A percentile compares a stretch with the other conserved stretches of the same genome.
Conservation (phyloP, 2,888 invertebrate species). For the Agrotis segetum region DNA sequence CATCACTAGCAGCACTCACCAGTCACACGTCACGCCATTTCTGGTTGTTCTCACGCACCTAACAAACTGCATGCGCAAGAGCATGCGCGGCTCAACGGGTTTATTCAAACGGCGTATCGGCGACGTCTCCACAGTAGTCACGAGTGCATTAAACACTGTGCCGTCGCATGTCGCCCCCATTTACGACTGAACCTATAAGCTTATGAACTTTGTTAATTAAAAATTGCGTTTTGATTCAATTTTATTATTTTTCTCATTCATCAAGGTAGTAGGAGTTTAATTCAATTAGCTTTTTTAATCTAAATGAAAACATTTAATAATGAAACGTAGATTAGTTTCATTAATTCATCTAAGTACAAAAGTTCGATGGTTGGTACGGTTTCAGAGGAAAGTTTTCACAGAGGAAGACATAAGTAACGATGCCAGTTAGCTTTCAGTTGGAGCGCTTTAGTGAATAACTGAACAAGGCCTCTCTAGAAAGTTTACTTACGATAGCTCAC, state of each 20-base stretch:
- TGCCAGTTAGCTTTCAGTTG: constrained; percentile 26
- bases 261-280: constrained; percentile 4
- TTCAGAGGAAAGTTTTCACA: constrained; percentile 28
- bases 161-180: constrained; percentile 57
- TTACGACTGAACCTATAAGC: constrained; percentile 41
- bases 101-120: constrained; percentile 62
- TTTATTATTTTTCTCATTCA: constrained; percentile 11
- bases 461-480: constrained; percentile 34
- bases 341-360: constrained; percentile 21
- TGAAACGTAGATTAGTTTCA: constrained; percentile 14
- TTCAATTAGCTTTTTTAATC: constrained; percentile 2
- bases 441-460: constrained; percentile 33
- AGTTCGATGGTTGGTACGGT: constrained; percentile 20
- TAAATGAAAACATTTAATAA: constrained; percentile 2
- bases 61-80: constrained; percentile 59
- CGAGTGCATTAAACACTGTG: constrained; percentile 62
- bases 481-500: constrained; percentile 30
- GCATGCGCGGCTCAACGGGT: constrained; percentile 52
- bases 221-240: constrained; percentile 43
- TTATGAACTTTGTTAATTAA: constrained; percentile 39
- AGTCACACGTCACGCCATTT: constrained; percentile 46
- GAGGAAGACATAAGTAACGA: constrained; percentile 41
- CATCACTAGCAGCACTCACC: constrained; percentile 46
- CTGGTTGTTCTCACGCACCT: constrained; percentile 62
- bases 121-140: constrained; percentile 54